Evolutionary conservation across 2,797 vertebrate genomes (phyloP).

Genomic region (Schizothorax lantsangensis): DNA sequence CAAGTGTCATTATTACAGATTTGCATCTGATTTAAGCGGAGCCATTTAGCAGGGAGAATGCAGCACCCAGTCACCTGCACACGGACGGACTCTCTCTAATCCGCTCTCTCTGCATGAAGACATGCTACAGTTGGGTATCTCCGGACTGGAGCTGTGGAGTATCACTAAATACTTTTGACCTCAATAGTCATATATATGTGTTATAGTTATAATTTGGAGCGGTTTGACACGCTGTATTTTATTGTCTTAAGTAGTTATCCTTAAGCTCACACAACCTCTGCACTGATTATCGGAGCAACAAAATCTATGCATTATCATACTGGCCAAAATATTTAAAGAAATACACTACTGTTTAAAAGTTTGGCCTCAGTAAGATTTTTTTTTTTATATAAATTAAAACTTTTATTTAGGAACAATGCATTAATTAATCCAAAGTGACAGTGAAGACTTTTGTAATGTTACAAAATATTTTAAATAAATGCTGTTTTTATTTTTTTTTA

Average conservation of each 20-base stretch:
- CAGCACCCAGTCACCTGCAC: constrained; percentile 60
- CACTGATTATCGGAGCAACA: neutral
- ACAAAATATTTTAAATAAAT: neutral
- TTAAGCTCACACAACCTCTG: neutral
- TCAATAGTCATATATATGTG: neutral
- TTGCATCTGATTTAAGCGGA: constrained; percentile 76
- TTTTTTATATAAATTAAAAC: neutral
- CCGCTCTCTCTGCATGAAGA: constrained; percentile 9
- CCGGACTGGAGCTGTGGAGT: neutral
- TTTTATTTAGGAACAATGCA: neutral
- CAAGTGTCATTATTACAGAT: constrained; percentile 75
- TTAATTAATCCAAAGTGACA: neutral
- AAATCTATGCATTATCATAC: no score
- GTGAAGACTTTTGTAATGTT: neutral
- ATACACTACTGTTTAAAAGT: neutral
- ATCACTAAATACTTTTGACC: neutral
- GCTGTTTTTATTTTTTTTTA: neutral
- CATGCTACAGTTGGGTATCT: constrained; percentile 8
- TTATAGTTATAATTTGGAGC: neutral
- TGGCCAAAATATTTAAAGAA: neutral
- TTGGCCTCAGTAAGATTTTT: neutral
- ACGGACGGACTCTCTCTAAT: constrained; percentile 34
- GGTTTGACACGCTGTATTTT: neutral
- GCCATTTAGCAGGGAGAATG: constrained; percentile 70
- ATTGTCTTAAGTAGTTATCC: neutral